phyloP scores from a whole-genome alignment of 2,797 vertebrate species.

The Sebastes steindachneri region DNA sequence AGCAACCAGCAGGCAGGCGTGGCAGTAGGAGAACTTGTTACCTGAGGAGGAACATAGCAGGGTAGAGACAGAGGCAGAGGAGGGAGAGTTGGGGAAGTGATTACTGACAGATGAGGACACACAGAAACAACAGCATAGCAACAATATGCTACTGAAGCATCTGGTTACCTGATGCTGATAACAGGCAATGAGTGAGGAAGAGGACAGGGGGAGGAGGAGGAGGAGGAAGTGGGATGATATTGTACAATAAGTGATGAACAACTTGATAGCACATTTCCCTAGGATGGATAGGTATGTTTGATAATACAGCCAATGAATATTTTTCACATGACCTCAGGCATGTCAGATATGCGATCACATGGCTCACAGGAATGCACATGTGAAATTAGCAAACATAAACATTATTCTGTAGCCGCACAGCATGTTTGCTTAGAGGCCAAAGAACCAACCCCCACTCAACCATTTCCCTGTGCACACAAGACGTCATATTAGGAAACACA shows the following conservation, averaged over 20 bases:
- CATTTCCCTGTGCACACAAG: not conserved
- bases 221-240: not conserved
- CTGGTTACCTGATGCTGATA: conserved; percentile 28
- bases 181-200: not conserved
- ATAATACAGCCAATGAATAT: not conserved
- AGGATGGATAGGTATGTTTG: not conserved
- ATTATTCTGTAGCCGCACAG: not conserved
- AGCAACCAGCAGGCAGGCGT: conserved; percentile 81
- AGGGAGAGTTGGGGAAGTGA: conserved; percentile 11
- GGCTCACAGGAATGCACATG: not conserved
- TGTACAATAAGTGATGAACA: not conserved
- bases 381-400: conserved; percentile 4
- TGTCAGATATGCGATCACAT: conserved; percentile 1
- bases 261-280: not conserved
- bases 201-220: not conserved
- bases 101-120: conserved; percentile 34
- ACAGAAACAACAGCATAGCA: conserved; percentile 10
- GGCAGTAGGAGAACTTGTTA: conserved; percentile 84
- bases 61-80: not conserved
- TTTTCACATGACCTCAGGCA: not conserved
- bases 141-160: conserved; percentile 34
- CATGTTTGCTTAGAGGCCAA: conserved; percentile 1
- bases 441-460: not conserved
- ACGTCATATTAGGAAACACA: not conserved
- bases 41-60: conserved; percentile 68